Conservation (phyloP, 2,113 vertebrate genomes). For the Bufo bufo region DNA sequence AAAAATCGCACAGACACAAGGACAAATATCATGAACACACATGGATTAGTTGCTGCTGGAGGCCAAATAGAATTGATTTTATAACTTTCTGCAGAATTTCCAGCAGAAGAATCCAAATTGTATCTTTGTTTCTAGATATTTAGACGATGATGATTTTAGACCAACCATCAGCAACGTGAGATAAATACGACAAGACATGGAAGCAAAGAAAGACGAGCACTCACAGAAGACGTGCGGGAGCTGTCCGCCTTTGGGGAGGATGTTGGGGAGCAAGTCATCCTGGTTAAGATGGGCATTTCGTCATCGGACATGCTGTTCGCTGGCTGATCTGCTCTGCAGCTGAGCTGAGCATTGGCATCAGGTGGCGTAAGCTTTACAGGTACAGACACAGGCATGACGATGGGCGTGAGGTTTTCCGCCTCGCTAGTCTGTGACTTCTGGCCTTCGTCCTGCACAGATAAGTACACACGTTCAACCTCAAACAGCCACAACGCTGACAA, state of each 20-base stretch:
- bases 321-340: slow-evolving; percentile 75
- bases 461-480: slow-evolving; percentile 80
- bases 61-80: not conserved
- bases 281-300: slow-evolving; percentile 83
- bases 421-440: slow-evolving; percentile 75
- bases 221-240: slow-evolving; percentile 81
- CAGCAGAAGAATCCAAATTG: not conserved
- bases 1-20: not conserved
- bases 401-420: slow-evolving; percentile 76
- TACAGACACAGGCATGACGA: slow-evolving; percentile 90
- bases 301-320: slow-evolving; percentile 79
- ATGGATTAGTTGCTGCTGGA: slow-evolving; percentile 1
- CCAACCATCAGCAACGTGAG: not conserved
- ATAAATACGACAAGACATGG: slow-evolving; percentile 21
- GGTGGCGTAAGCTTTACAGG: slow-evolving; percentile 83
- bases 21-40: not conserved
- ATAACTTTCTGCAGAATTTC: not conserved
- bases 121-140: not conserved
- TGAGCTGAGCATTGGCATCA: slow-evolving; percentile 75
- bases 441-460: slow-evolving; percentile 85
- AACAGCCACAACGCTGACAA: slow-evolving; percentile 42
- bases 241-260: slow-evolving; percentile 75
- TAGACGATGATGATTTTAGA: not conserved
- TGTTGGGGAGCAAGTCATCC: slow-evolving; percentile 82
- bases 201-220: slow-evolving; percentile 73